Evolutionary conservation across 2,113 vertebrate genomes (phyloP), one percentile per base, ranked within the genome.

Genomic region (Columbina picui): DNA sequence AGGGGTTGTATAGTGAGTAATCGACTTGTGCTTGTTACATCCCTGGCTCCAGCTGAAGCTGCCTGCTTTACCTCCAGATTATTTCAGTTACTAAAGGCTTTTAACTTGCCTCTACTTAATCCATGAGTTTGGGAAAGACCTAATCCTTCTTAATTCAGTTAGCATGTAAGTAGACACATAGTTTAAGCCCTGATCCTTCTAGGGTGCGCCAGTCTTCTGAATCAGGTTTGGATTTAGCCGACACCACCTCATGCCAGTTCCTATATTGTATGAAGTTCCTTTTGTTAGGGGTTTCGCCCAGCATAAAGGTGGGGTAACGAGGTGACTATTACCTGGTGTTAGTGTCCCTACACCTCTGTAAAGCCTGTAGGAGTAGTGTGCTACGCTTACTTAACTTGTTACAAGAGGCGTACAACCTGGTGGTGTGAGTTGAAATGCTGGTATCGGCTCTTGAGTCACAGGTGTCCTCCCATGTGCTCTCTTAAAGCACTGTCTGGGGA

Each of bases 71-170:
- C 29, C 8, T 91, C 17, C 52, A 36, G 55, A 57, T 89, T 70
- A 38, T 63, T 94, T 75, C 17, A 52, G 73, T 84, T 63, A 22
- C 55, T 93, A 41, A 75, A 63, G 34, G 18, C 43, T 78, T 93
- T 82, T 50, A 71, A 53, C 11, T 89, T 89, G 56, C 47, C 21
- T 74, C 77, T 84, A 61, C 45, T 67, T 77, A 74, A 64, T 53
- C 26, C 7, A 39, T 77, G 47, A 47, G 3, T 3, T 55, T 75
- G 60, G 56, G 71, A 84, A 14, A 22, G 0, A 3, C 38, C 70
- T 91, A 89, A 36, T 74, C 21, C 8, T 65, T 59, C 8, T 53
- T 74, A 57, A 67, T 69, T 77, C 36, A 55, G 7, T 67, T 57
- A 70, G 19, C 12, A 17, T 50, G 30, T 38, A 38, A 78, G 38